phyloP scores from a whole-genome alignment of 2,888 invertebrate genomes.

The Sesamia inferens region DNA sequence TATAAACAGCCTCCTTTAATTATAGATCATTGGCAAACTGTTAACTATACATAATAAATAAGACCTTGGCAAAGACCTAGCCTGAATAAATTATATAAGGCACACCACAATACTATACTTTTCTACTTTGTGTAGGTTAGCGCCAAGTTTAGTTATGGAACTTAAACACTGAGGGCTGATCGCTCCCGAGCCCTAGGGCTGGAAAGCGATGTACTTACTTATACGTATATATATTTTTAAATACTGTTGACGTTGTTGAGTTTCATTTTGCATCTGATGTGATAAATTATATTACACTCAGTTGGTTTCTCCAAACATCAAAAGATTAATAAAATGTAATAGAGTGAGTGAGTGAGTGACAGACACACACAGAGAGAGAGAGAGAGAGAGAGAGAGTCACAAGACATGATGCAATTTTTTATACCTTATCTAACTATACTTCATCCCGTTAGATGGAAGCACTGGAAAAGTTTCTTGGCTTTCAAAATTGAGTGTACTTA shows the following conservation, averaged over 20 bases:
- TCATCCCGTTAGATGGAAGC: not conserved
- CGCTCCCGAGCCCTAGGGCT: too few species aligned
- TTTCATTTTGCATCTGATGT: not conserved
- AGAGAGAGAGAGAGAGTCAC: too few species aligned
- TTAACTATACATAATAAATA: not conserved
- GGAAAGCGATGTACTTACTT: not conserved
- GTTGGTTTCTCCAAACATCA: not conserved
- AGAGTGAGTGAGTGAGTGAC: too few species aligned
- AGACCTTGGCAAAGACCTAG: slow-evolving; percentile 27
- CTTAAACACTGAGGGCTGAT: too few species aligned
- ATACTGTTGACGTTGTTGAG: not conserved
- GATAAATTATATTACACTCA: not conserved
- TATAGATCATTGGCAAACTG: slow-evolving; percentile 17
- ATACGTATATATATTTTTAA: not conserved
- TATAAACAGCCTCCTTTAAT: slow-evolving; percentile 1
- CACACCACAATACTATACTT: not conserved
- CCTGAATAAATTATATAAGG: slow-evolving; percentile 16
- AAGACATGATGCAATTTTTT: too few species aligned
- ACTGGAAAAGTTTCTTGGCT: not conserved
- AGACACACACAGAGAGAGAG: too few species aligned
- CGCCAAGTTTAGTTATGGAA: not conserved
- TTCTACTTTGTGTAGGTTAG: not conserved
- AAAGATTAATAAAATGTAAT: not conserved
- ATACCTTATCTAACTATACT: not conserved
- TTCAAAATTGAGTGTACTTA: not conserved